Conservation (phyloP, 2,888 invertebrate genomes). For the Callinectes sapidus region DNA sequence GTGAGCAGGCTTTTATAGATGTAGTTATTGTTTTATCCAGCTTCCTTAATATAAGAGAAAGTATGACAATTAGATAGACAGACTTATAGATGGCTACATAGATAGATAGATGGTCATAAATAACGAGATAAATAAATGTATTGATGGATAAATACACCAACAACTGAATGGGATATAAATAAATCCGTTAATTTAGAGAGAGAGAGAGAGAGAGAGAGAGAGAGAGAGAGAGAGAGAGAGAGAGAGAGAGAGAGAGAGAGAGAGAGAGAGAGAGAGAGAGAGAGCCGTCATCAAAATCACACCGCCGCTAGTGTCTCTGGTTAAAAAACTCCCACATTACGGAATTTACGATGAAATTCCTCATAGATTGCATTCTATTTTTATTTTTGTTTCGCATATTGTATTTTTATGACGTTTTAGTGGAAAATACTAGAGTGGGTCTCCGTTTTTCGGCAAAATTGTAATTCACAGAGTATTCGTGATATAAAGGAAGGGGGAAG, state of each 20-base stretch:
- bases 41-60: too few relatives aligned
- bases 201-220: slow-evolving; percentile 37
- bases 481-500: background rate
- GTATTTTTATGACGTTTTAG: background rate
- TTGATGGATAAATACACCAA: too few relatives aligned
- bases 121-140: too few relatives aligned
- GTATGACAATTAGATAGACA: too few relatives aligned
- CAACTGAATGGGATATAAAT: too few relatives aligned
- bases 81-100: too few relatives aligned
- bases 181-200: background rate
- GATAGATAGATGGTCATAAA: too few relatives aligned
- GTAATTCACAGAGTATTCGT: background rate
- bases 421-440: background rate
- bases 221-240: slow-evolving; percentile 37
- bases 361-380: background rate
- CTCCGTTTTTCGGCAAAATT: background rate
- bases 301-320: background rate
- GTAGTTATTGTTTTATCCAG: too few relatives aligned
- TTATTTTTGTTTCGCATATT: background rate
- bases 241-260: slow-evolving; percentile 37
- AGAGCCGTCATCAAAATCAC: background rate
- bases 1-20: too few relatives aligned
- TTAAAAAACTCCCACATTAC: background rate
- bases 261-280: background rate
- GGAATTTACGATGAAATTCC: background rate